phyloP scores from a whole-genome alignment of 2,113 vertebrate genomes.

The Eidolon helvum region DNA sequence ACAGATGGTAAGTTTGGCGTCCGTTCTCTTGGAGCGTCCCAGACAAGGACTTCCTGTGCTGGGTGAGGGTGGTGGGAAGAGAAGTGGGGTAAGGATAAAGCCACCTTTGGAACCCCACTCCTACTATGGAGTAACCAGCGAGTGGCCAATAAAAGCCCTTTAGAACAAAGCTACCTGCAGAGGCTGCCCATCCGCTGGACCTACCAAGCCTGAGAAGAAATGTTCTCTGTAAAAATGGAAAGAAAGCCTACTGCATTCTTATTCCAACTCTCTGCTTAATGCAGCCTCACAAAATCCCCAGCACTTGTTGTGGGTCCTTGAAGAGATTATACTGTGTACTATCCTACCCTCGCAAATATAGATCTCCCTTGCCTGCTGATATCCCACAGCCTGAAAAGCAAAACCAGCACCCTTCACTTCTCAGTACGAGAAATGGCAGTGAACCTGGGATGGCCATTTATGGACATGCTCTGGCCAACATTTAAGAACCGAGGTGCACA shows the following conservation, averaged over 20 bases:
- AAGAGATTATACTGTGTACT: not conserved
- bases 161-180: not conserved
- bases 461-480: not conserved
- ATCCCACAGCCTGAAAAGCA: not conserved
- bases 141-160: not conserved
- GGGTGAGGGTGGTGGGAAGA: no score
- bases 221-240: not conserved
- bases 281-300: not conserved
- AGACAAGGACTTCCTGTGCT: not conserved
- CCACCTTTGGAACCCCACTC: not conserved
- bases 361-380: not conserved
- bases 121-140: not conserved
- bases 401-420: not conserved
- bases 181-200: not conserved
- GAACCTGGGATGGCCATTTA: not conserved
- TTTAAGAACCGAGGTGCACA: not conserved
- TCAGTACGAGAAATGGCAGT: not conserved
- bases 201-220: not conserved
- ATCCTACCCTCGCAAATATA: not conserved
- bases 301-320: not conserved
- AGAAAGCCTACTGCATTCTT: not conserved
- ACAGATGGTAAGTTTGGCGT: not conserved
- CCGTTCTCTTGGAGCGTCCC: not conserved
- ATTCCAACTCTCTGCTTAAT: not conserved
- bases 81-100: not conserved